Conservation (phyloP, 2,113 vertebrate species). For the Fulmarus glacialis region DNA sequence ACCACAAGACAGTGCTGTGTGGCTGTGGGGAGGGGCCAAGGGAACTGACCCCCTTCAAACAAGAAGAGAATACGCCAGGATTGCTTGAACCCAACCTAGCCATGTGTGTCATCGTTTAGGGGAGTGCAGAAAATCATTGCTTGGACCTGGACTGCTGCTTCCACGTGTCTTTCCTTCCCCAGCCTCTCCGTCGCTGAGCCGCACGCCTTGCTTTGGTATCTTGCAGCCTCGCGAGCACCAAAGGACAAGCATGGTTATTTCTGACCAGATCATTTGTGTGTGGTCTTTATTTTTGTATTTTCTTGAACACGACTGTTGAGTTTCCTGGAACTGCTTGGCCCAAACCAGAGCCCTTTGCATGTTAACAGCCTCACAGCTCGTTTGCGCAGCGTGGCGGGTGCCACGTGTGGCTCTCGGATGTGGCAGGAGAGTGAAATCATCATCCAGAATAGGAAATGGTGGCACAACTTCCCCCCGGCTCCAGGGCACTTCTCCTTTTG, state of each 20-base stretch:
- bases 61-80: neutral
- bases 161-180: neutral
- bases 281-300: neutral
- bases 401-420: slow-evolving; percentile 9
- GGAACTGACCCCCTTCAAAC: neutral
- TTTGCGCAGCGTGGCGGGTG: neutral
- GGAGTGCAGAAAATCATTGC: neutral
- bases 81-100: neutral
- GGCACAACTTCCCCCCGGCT: slow-evolving; percentile 19
- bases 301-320: neutral
- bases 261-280: neutral
- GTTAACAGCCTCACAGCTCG: neutral
- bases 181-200: accelerated
- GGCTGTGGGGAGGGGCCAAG: neutral
- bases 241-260: neutral
- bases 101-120: accelerated
- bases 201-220: accelerated
- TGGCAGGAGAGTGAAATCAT: slow-evolving; percentile 51
- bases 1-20: accelerated
- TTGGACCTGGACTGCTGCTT: neutral
- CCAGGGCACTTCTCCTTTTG: slow-evolving; percentile 47
- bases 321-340: slow-evolving; percentile 29
- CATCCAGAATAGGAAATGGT: slow-evolving; percentile 1
- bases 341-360: neutral
- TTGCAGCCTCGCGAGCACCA: accelerated